phyloP scores from a whole-genome alignment of 2,797 vertebrate species.

The Tadarida brasiliensis region DNA sequence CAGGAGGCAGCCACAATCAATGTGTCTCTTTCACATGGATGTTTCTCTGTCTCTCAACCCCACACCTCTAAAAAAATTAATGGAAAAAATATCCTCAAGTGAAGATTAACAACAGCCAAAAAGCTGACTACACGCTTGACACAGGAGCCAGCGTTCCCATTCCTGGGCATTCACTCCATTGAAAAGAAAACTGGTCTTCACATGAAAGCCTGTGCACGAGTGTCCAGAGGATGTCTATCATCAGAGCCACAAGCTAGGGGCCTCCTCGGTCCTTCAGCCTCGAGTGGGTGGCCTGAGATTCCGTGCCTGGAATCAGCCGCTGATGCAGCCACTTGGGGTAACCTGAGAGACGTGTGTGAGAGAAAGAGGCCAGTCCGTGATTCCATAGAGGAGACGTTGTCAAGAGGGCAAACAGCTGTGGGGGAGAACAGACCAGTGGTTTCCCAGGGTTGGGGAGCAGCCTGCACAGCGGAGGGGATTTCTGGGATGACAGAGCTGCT shows the following conservation, averaged over 20 bases:
- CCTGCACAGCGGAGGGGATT: background rate
- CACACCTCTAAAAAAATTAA: no score
- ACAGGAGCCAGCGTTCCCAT: background rate
- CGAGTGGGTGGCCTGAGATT: fast-evolving
- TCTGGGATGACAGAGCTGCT: background rate
- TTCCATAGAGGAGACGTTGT: fast-evolving
- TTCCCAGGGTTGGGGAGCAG: background rate
- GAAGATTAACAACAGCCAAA: no score
- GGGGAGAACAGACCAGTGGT: background rate
- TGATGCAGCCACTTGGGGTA: background rate
- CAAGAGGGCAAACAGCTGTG: background rate
- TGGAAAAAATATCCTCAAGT: no score
- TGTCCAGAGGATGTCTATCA: background rate
- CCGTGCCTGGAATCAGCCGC: no score
- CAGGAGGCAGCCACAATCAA: no score
- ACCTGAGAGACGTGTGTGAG: fast-evolving
- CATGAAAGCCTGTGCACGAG: background rate
- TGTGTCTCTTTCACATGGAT: no score
- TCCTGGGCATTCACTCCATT: background rate
- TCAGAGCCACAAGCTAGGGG: background rate
- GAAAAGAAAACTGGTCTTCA: background rate
- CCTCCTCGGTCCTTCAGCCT: background rate
- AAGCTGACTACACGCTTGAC: background rate
- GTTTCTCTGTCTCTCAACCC: no score
- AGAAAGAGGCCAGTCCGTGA: background rate